Evolutionary conservation across 2,113 vertebrate genomes (phyloP).

Genomic region (Aphelocoma coerulescens): DNA sequence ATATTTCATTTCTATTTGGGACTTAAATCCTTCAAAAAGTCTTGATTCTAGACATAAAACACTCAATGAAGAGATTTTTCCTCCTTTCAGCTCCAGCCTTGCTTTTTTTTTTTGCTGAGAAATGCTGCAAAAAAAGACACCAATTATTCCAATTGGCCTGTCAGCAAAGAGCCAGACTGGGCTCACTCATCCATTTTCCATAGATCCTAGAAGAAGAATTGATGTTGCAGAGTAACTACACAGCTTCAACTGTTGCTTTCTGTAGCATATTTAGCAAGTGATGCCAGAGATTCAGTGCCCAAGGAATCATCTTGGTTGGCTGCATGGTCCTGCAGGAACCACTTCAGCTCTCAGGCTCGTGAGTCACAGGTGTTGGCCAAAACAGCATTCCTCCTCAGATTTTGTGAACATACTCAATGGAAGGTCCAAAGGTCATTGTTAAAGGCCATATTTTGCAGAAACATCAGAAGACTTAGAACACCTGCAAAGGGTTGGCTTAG

Average conservation of each 20-base stretch:
- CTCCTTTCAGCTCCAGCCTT: background rate
- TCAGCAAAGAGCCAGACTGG: background rate
- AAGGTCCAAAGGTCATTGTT: background rate
- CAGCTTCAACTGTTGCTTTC: background rate
- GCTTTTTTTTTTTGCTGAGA: background rate
- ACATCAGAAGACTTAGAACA: background rate
- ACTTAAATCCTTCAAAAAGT: background rate
- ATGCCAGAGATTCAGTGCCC: background rate
- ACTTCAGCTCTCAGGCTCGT: background rate
- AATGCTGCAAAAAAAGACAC: background rate
- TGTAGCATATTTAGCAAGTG: background rate
- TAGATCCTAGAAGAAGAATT: background rate
- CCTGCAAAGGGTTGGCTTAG: background rate
- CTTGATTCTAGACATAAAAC: background rate
- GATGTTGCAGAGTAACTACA: background rate
- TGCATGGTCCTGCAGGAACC: background rate
- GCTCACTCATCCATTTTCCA: background rate
- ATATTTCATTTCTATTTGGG: background rate
- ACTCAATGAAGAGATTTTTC: background rate
- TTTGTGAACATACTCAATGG: background rate
- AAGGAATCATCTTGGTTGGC: background rate
- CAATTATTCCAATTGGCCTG: background rate
- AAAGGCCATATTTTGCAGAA: background rate
- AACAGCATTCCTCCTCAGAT: background rate
- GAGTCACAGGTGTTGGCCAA: background rate